Percentiles rank a stretch among this genome's conserved stretches.
Conservation (phyloP, 1,140 invertebrate species). For the Diuraphis noxia region DNA sequence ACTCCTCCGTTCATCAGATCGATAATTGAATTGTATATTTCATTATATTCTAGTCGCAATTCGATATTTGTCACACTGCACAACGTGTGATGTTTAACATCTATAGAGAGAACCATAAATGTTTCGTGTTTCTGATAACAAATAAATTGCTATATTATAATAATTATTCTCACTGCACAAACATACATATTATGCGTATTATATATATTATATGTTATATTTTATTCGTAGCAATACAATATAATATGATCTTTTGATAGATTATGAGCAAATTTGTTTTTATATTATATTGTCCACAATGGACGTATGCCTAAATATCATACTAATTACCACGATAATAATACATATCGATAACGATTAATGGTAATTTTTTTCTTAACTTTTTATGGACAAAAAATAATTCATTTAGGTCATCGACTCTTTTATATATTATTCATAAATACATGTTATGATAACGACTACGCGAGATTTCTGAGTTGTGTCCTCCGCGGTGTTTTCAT, state of each 20-base stretch:
- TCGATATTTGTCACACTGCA: neutral
- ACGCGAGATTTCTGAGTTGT: neutral
- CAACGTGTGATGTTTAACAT: neutral
- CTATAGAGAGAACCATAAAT: neutral
- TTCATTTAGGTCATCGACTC: neutral
- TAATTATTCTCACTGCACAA: neutral
- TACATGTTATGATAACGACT: neutral
- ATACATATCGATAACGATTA: neutral
- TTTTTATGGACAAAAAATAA: neutral
- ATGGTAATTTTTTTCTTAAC: neutral
- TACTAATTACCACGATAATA: neutral
- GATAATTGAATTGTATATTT: neutral
- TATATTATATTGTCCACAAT: neutral
- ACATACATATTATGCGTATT: no score
- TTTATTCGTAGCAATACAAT: neutral
- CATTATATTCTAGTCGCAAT: neutral
- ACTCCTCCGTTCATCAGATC: no score
- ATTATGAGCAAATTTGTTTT: neutral
- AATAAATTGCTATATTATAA: neutral
- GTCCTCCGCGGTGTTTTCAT: neutral
- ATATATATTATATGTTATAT: neutral
- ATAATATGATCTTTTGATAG: neutral
- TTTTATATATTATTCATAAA: neutral
- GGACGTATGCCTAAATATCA: neutral
- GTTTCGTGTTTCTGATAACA: neutral